phyloP scores from a whole-genome alignment of 2,797 vertebrate genomes.

The Brachyalestes nurse region DNA sequence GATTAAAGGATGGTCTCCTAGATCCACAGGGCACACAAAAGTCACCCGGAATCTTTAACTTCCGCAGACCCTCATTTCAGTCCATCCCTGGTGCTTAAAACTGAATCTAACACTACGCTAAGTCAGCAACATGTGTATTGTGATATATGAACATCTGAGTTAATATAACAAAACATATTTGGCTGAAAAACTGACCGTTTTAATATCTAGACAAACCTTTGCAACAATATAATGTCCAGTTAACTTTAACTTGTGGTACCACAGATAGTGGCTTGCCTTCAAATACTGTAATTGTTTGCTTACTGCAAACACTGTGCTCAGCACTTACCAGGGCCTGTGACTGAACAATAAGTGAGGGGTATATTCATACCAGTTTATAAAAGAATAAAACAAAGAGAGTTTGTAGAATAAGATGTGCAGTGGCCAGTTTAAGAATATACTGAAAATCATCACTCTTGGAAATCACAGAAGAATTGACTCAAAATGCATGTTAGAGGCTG shows the following conservation, averaged over 20 bases:
- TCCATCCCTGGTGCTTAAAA: not conserved
- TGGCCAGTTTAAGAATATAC: not conserved
- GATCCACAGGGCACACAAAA: not conserved
- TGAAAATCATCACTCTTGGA: not conserved
- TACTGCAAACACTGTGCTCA: not conserved
- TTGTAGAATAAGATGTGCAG: not conserved
- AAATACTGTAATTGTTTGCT: not conserved
- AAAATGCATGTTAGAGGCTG: not conserved
- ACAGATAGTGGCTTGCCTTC: not conserved
- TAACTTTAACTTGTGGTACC: not conserved
- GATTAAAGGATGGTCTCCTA: not conserved
- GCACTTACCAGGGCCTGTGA: not conserved
- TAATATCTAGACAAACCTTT: not conserved
- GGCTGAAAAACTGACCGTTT: not conserved
- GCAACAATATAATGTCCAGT: not conserved
- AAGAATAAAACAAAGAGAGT: not conserved
- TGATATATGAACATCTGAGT: not conserved
- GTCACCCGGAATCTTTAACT: not conserved
- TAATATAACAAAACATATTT: not conserved
- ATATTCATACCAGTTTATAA: not conserved
- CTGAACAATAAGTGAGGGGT: not conserved
- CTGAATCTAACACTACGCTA: not conserved
- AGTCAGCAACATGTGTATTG: not conserved
- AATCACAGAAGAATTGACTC: not conserved
- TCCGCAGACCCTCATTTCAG: not conserved